Conservation (phyloP, 1,140 invertebrate genomes). For the Cotesia glomerata region DNA sequence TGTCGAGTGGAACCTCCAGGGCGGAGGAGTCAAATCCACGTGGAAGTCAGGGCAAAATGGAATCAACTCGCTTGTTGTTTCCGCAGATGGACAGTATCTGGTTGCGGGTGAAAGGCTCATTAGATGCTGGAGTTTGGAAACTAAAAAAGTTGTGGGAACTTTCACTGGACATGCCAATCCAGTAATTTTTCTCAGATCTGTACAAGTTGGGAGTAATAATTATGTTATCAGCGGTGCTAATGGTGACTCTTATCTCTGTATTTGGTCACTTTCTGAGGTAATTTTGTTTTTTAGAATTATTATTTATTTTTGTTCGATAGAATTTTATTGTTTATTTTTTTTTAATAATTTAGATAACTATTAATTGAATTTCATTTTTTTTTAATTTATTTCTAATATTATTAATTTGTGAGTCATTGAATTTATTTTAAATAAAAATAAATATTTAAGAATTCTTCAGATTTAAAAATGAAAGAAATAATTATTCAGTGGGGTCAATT, state of each 20-base stretch:
- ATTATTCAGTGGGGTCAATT: too few species aligned
- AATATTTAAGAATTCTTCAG: too few species aligned
- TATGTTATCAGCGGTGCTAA: slow-evolving; percentile 71
- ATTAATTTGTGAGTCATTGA: too few species aligned
- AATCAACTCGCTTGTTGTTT: slow-evolving; percentile 70
- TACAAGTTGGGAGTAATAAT: slow-evolving; percentile 53
- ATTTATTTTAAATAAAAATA: too few species aligned
- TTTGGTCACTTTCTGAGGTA: slow-evolving; percentile 67
- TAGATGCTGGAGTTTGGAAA: slow-evolving; percentile 71
- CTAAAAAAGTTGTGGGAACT: slow-evolving; percentile 66
- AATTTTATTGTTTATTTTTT: not conserved
- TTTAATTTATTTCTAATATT: too few species aligned
- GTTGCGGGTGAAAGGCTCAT: slow-evolving; percentile 71
- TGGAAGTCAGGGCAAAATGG: slow-evolving; percentile 73
- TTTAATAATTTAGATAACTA: too few species aligned
- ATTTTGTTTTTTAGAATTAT: slow-evolving; percentile 3
- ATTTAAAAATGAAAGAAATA: too few species aligned
- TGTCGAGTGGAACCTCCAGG: slow-evolving; percentile 63
- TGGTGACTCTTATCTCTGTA: slow-evolving; percentile 67
- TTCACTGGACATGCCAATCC: slow-evolving; percentile 74
- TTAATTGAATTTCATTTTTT: not conserved
- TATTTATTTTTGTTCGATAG: slow-evolving; percentile 16
- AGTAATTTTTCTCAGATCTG: slow-evolving; percentile 64
- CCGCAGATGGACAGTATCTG: slow-evolving; percentile 68
- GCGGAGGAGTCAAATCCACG: slow-evolving; percentile 59